phyloP scores from a whole-genome alignment of 1,140 invertebrate species.

The Drosophila navojoa region DNA sequence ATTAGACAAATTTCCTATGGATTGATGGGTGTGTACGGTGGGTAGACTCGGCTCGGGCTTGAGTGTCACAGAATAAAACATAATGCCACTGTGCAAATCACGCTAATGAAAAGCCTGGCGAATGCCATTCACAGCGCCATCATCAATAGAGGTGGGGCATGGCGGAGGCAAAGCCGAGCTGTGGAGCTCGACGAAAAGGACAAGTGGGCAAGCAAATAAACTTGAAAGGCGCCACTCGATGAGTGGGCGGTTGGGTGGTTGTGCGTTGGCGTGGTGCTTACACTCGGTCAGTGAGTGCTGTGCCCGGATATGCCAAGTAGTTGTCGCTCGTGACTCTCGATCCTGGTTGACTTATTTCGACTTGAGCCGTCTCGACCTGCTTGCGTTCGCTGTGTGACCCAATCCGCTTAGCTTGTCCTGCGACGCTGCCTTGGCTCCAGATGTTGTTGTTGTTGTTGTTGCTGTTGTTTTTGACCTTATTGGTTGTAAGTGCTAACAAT shows the following conservation, averaged over 20 bases:
- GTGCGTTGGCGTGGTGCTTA: background rate
- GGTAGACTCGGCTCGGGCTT: conserved; percentile 9
- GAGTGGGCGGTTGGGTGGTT: background rate
- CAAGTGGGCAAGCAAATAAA: conserved; percentile 79
- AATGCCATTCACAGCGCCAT: conserved; percentile 41
- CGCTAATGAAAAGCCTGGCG: conserved; percentile 74
- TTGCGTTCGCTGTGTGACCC: conserved; percentile 56
- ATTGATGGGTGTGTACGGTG: background rate
- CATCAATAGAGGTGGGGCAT: conserved; percentile 55
- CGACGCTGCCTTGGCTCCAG: conserved; percentile 1
- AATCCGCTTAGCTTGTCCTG: conserved; percentile 67
- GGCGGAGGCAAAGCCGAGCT: conserved; percentile 5
- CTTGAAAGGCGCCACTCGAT: conserved; percentile 74
- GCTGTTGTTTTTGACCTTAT: conserved; percentile 63
- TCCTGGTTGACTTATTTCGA: conserved; percentile 35
- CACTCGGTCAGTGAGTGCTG: conserved; percentile 57
- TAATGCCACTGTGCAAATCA: conserved; percentile 68
- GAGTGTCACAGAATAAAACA: conserved; percentile 56
- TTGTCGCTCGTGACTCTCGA: conserved; percentile 55
- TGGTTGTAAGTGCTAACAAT: conserved; percentile 79
- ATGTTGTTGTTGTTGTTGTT: conserved; percentile 19
- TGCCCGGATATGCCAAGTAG: conserved; percentile 75
- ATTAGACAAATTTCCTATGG: conserved; percentile 30
- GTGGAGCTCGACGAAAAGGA: conserved; percentile 52
- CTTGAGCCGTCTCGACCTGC: conserved; percentile 6